These are phyloP conservation scores for Trichonephila clavipes DNA, from an alignment of 1,140 invertebrate species.

Conservation along the genomic window DNA sequence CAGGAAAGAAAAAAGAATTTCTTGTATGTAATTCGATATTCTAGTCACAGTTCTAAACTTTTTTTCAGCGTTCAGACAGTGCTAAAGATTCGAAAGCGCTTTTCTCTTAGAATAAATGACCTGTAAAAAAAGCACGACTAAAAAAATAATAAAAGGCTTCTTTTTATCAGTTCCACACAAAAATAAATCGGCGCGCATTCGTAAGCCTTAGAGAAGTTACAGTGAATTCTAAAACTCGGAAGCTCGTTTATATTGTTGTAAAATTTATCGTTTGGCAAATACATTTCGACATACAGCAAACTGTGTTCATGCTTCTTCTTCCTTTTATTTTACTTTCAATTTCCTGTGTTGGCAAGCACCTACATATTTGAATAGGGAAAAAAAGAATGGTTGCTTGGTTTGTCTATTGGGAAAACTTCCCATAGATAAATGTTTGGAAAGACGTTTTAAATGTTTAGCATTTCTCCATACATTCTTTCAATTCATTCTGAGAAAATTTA, in stretches of 20 bases:
- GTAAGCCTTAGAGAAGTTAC: background rate
- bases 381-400: background rate
- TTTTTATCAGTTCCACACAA: conserved; percentile 9
- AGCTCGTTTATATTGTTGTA: conserved; percentile 52
- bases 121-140: conserved; percentile 37
- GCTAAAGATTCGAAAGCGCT: too few relatives aligned
- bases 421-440: conserved; percentile 2
- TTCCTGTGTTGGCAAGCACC: background rate
- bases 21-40: background rate
- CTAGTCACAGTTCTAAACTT: background rate
- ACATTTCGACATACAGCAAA: conserved; percentile 29
- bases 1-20: too few relatives aligned
- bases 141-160: conserved; percentile 60
- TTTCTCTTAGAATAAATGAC: background rate
- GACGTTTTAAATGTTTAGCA: background rate
- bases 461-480: too few relatives aligned
- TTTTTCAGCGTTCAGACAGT: background rate
- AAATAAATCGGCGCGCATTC: conserved; percentile 15
- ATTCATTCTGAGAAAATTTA: too few relatives aligned
- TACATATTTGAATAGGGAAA: background rate
- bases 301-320: background rate
- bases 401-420: conserved; percentile 9
- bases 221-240: conserved; percentile 43
- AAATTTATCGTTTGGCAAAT: conserved; percentile 57
- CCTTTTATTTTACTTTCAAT: background rate